Percentiles rank a stretch among this genome's conserved stretches.
phyloP scores from a whole-genome alignment of 2,888 invertebrate species.

The Drosophila kambysellisi region DNA sequence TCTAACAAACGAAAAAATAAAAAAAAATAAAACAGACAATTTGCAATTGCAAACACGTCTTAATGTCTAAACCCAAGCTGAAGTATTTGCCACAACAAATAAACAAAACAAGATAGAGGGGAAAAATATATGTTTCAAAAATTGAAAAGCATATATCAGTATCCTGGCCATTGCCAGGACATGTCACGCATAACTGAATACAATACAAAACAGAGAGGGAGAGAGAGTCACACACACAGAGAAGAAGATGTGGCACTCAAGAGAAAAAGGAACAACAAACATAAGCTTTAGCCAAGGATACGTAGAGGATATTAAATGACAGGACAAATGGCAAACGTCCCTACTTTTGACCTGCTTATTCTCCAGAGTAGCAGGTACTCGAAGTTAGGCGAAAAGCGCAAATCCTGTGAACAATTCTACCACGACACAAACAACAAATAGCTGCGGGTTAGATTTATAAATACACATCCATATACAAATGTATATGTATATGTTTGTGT shows the following conservation, averaged over 20 bases:
- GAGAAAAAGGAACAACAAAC: slow-evolving; percentile 26
- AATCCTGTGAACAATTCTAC: slow-evolving; percentile 54
- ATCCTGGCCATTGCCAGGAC: slow-evolving; percentile 66
- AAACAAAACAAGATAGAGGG: slow-evolving; percentile 30
- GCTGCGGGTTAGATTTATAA: slow-evolving; percentile 60
- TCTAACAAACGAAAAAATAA: neutral
- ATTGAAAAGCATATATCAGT: slow-evolving; percentile 73
- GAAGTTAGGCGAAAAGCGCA: slow-evolving; percentile 47
- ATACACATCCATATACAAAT: slow-evolving; percentile 20
- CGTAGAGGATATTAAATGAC: slow-evolving; percentile 72
- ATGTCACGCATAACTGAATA: slow-evolving; percentile 69
- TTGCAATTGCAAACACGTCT: slow-evolving; percentile 53
- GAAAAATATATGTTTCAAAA: slow-evolving; percentile 39
- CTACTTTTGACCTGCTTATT: slow-evolving; percentile 1
- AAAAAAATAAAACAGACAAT: slow-evolving; percentile 7
- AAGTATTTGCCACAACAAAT: slow-evolving; percentile 47
- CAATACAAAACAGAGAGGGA: neutral
- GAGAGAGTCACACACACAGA: slow-evolving; percentile 3
- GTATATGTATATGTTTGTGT: neutral
- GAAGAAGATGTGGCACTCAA: slow-evolving; percentile 15
- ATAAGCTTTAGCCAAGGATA: slow-evolving; percentile 68
- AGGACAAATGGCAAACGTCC: slow-evolving; percentile 70
- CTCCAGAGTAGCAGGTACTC: slow-evolving; percentile 37
- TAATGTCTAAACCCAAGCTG: slow-evolving; percentile 38
- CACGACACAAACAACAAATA: slow-evolving; percentile 52